Percentiles rank a stretch among this genome's conserved stretches.
phyloP scores from a whole-genome alignment of 2,113 vertebrate species.

The Cyanoliseus patagonus region DNA sequence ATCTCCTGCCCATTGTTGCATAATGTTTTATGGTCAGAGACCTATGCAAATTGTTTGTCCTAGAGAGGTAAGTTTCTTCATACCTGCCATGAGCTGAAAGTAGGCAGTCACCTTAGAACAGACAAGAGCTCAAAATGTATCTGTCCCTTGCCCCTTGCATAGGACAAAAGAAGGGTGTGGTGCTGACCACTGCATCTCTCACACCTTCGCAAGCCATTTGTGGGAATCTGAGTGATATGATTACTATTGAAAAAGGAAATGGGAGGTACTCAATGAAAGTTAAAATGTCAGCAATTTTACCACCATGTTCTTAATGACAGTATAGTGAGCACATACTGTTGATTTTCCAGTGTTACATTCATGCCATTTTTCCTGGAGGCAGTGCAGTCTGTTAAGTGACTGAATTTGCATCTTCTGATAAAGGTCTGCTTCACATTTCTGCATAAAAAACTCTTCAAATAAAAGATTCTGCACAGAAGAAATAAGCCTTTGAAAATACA shows the following conservation, averaged over 20 bases:
- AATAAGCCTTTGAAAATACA: neutral
- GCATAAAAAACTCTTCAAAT: neutral
- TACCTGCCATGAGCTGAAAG: neutral
- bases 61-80: neutral
- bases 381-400: neutral
- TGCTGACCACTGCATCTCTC: neutral
- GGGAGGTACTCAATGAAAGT: neutral
- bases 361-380: neutral
- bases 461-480: neutral
- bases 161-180: neutral
- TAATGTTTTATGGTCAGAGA: neutral
- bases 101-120: neutral
- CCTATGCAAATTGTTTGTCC: accelerated
- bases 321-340: neutral
- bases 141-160: neutral
- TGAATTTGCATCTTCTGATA: neutral
- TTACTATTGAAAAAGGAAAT: neutral
- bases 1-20: neutral
- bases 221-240: neutral
- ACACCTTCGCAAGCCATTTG: neutral
- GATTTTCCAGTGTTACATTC: neutral
- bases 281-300: neutral
- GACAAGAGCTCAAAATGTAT: neutral
- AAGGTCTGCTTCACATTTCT: neutral
- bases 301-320: neutral